Evolutionary conservation across 2,113 vertebrate genomes (phyloP).

Genomic region (Menidia beryllina): DNA sequence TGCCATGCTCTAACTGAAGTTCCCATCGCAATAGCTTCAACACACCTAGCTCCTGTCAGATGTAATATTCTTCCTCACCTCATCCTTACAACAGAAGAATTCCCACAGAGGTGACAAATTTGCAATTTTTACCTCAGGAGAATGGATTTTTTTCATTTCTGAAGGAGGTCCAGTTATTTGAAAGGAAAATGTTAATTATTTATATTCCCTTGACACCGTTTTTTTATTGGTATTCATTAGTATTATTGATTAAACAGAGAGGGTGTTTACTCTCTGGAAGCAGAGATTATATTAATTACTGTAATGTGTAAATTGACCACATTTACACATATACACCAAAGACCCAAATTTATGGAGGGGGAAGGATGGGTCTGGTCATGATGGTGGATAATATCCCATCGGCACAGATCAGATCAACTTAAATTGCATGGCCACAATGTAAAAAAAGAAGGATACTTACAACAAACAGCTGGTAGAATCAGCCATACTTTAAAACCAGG

Average conservation of each 20-base stretch:
- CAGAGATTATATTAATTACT: no score
- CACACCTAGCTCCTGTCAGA: conserved; percentile 15
- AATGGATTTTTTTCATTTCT: background rate
- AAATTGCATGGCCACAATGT: no score
- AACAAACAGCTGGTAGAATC: no score
- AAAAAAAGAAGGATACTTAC: no score
- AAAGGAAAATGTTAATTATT: conserved; percentile 9
- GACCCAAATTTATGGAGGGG: no score
- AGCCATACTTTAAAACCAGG: no score
- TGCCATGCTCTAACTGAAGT: background rate
- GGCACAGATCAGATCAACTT: no score
- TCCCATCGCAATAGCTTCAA: conserved; percentile 11
- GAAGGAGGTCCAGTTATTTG: conserved; percentile 27
- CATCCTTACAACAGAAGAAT: conserved; percentile 28
- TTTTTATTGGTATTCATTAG: background rate
- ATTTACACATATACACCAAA: no score
- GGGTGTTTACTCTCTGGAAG: background rate
- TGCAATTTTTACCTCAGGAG: conserved; percentile 31
- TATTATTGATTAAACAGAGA: conserved; percentile 10
- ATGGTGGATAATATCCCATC: no score
- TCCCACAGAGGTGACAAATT: conserved; percentile 32
- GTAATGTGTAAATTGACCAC: no score
- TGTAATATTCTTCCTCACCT: conserved; percentile 18
- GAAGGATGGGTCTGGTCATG: no score
- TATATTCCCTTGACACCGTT: conserved; percentile 16